Conservation (phyloP, 2,113 vertebrate genomes). For the Diphyllodes magnificus region DNA sequence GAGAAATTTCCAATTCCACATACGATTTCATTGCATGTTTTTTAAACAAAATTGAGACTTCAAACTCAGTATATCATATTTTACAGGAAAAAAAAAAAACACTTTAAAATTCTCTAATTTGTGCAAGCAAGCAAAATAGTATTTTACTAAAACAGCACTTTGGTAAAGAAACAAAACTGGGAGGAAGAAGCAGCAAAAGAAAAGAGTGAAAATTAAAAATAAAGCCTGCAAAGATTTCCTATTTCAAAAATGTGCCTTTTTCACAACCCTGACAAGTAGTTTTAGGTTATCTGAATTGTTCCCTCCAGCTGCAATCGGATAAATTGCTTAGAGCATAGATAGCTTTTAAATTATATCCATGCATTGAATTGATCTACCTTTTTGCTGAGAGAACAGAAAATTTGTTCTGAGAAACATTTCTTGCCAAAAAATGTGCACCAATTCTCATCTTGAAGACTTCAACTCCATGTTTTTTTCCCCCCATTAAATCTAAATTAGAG, state of each 20-base stretch:
- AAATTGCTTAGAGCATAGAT: not conserved
- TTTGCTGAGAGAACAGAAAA: constrained; percentile 20
- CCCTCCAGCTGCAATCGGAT: not conserved
- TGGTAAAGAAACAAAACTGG: not conserved
- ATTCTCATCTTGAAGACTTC: not conserved
- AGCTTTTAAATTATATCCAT: constrained; percentile 14
- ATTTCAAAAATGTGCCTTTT: not conserved
- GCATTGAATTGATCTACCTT: not conserved
- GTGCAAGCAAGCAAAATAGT: not conserved
- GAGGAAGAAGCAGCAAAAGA: not conserved
- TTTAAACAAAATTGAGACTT: not conserved
- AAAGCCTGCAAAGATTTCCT: not conserved
- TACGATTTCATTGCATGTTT: not conserved
- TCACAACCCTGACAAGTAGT: not conserved
- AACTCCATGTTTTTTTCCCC: not conserved
- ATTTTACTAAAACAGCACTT: not conserved
- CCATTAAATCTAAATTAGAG: not conserved
- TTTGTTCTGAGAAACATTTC: not conserved
- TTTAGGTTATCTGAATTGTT: not conserved
- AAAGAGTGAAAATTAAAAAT: not conserved
- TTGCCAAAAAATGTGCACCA: not conserved
- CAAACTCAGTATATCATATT: not conserved
- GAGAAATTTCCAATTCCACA: not conserved
- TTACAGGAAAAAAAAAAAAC: not conserved
- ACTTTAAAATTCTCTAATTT: not conserved